phyloP scores from a whole-genome alignment of 2,113 vertebrate genomes.

The Zapornia atra region DNA sequence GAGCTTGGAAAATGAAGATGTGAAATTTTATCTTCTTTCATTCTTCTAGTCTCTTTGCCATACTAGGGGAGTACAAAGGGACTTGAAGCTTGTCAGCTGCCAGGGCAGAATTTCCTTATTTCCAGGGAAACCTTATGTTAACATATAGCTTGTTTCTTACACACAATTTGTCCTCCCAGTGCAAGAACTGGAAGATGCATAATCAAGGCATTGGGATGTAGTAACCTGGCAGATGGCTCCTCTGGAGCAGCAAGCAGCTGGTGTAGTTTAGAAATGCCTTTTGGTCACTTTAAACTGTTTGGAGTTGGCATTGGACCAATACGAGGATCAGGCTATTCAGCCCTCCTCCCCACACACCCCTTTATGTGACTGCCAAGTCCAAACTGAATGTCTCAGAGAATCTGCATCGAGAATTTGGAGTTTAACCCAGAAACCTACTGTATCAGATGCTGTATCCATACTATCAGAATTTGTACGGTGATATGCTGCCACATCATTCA shows the following conservation, averaged over 20 bases:
- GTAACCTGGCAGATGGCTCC: neutral
- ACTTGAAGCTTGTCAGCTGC: neutral
- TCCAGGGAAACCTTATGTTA: neutral
- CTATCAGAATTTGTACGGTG: neutral
- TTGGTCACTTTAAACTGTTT: neutral
- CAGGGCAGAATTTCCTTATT: neutral
- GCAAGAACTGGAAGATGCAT: neutral
- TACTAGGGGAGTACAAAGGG: neutral
- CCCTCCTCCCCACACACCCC: neutral
- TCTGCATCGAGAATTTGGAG: neutral
- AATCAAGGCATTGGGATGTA: neutral
- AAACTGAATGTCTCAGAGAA: neutral
- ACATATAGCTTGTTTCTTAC: neutral
- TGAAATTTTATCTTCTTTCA: neutral
- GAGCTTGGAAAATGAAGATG: neutral
- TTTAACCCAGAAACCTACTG: neutral
- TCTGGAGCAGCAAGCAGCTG: neutral
- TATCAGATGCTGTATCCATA: neutral
- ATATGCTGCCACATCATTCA: neutral
- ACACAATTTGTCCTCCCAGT: neutral
- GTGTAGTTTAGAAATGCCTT: neutral
- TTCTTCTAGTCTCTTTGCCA: neutral
- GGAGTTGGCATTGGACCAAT: neutral
- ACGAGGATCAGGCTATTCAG: neutral
- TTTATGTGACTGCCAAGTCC: neutral